phyloP scores from a whole-genome alignment of 2,888 invertebrate species.

The Sclerodermus sp. region DNA sequence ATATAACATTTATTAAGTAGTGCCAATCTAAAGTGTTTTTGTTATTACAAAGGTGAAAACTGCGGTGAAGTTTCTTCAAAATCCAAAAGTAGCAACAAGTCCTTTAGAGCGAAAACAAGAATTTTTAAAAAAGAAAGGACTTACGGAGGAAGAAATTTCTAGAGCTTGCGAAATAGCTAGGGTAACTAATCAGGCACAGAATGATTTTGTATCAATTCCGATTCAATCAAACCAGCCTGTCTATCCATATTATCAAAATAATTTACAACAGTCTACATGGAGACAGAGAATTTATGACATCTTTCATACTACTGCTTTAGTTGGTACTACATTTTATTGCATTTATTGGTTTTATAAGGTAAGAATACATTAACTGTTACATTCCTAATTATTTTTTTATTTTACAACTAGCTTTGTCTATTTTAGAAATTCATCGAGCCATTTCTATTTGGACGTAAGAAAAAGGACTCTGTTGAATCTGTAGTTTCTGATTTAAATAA shows the following conservation, averaged over 20 bases:
- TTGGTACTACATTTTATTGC: constrained; percentile 77
- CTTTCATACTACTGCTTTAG: constrained; percentile 71
- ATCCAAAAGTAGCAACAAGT: constrained; percentile 79
- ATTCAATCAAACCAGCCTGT: constrained; percentile 34
- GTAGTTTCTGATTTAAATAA: constrained; percentile 70
- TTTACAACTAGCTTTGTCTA: constrained; percentile 14
- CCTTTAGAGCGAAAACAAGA: constrained; percentile 77
- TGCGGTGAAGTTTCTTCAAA: constrained; percentile 83
- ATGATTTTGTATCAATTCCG: constrained; percentile 41
- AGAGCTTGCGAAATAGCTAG: constrained; percentile 71
- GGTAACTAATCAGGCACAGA: constrained; percentile 23
- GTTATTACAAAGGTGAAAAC: constrained; percentile 70
- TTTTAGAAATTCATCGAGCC: constrained; percentile 68
- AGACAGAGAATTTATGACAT: constrained; percentile 68
- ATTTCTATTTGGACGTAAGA: constrained; percentile 69
- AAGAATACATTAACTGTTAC: constrained; percentile 19
- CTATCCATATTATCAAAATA: constrained; percentile 31
- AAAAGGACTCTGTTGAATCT: constrained; percentile 68
- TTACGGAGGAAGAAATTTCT: constrained; percentile 74
- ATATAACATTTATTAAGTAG: background rate
- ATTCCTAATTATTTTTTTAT: constrained; percentile 15
- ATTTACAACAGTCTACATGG: constrained; percentile 50
- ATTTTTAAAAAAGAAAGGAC: constrained; percentile 76
- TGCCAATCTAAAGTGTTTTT: constrained; percentile 24
- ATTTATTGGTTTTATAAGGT: constrained; percentile 84